Conservation (phyloP, 2,113 vertebrate species). For the Casuarius casuarius region DNA sequence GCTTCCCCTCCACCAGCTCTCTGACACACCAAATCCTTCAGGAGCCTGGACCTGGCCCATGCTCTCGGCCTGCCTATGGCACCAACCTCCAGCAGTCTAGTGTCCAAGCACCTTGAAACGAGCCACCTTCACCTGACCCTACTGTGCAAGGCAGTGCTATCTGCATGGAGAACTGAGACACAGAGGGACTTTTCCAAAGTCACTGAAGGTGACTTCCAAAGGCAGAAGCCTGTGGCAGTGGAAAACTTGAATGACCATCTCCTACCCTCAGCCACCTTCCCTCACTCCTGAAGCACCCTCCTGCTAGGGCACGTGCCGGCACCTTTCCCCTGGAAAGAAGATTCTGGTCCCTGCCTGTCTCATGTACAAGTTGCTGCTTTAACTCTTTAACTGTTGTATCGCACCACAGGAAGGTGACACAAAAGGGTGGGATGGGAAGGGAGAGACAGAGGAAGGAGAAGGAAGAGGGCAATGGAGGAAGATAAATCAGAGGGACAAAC, state of each 20-base stretch:
- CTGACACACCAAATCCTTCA: background rate
- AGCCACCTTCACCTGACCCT: accelerated
- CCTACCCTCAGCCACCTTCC: background rate
- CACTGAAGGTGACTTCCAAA: too few relatives aligned
- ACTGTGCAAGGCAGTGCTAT: accelerated
- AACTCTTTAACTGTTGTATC: background rate
- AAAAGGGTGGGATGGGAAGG: background rate
- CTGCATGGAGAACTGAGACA: background rate
- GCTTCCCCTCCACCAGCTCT: background rate
- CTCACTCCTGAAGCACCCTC: background rate
- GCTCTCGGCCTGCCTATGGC: background rate
- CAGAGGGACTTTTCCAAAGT: background rate
- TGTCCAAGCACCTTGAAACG: background rate
- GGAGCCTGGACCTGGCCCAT: background rate
- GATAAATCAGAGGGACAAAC: background rate
- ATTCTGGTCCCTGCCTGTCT: background rate
- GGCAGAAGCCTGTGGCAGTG: background rate
- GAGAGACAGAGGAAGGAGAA: background rate
- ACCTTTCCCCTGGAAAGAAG: accelerated
- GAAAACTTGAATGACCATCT: background rate
- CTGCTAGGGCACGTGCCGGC: too few relatives aligned
- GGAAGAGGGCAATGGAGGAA: background rate
- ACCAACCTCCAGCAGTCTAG: background rate
- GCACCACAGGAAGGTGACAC: background rate
- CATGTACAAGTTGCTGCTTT: background rate